Conservation (phyloP, 2,888 invertebrate species). For the Lasiommata megera region DNA sequence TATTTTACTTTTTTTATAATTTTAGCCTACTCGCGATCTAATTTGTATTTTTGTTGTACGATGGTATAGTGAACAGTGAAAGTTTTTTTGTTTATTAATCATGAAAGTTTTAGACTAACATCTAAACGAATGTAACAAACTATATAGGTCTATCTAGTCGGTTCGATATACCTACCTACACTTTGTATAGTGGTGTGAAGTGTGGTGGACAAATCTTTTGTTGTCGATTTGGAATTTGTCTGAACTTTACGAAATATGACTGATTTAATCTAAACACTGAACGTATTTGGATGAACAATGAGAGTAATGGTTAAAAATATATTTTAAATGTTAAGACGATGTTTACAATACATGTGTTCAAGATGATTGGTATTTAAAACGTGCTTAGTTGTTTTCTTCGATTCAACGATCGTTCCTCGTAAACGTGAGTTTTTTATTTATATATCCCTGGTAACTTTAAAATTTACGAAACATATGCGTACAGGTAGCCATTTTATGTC, state of each 20-base stretch:
- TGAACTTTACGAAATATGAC: neutral
- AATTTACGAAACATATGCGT: slow-evolving; percentile 9
- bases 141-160: neutral
- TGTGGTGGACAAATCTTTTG: slow-evolving; percentile 25
- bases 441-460: neutral
- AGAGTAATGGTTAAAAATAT: slow-evolving; percentile 47
- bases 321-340: slow-evolving; percentile 52
- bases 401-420: slow-evolving; percentile 15
- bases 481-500: slow-evolving; percentile 41
- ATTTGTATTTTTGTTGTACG: too few species aligned
- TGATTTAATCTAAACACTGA: neutral
- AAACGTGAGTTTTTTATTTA: slow-evolving; percentile 36
- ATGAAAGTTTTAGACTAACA: too few species aligned
- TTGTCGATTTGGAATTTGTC: slow-evolving; percentile 16
- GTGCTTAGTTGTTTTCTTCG: slow-evolving; percentile 29
- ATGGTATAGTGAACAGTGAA: too few species aligned
- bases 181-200: slow-evolving; percentile 3
- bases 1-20: too few species aligned
- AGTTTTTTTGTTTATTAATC: too few species aligned
- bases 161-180: neutral
- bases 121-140: too few species aligned
- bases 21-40: too few species aligned
- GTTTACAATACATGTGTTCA: slow-evolving; percentile 41
- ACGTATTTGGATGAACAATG: slow-evolving; percentile 36
- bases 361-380: slow-evolving; percentile 41